Percentiles rank a stretch among this genome's conserved stretches.
Evolutionary conservation across 2,888 invertebrate species (phyloP).

Genomic region (Orthosia incerta): DNA sequence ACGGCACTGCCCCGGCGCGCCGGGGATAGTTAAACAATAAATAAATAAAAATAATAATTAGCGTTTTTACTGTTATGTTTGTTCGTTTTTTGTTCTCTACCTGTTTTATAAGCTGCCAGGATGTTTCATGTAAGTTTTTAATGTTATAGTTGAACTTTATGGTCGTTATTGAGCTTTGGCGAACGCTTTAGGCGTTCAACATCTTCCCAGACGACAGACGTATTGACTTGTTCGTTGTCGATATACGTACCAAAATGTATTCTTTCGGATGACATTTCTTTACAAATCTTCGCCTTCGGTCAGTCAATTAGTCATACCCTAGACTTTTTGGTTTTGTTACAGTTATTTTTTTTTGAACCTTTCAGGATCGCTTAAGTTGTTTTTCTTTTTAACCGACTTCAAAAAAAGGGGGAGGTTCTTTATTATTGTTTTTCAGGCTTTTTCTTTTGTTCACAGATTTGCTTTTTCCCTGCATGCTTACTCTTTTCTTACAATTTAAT

Average conservation of each 20-base stretch:
- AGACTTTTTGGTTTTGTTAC: conserved; percentile 2
- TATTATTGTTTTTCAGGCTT: conserved; percentile 39
- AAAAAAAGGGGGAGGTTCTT: too few relatives aligned
- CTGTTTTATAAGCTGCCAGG: conserved; percentile 77
- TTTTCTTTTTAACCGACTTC: too few relatives aligned
- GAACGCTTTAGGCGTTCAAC: too few relatives aligned
- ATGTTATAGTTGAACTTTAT: not conserved
- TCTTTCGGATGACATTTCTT: too few relatives aligned
- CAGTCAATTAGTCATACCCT: not conserved
- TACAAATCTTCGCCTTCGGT: conserved; percentile 2
- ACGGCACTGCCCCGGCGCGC: conserved; percentile 78
- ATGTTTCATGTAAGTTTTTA: conserved; percentile 78
- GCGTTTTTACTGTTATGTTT: conserved; percentile 62
- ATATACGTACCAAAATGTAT: too few relatives aligned
- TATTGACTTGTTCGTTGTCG: not conserved
- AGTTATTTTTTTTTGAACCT: conserved; percentile 31
- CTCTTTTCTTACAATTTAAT: too few relatives aligned
- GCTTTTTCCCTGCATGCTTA: conserved; percentile 42
- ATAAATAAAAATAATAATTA: conserved; percentile 79
- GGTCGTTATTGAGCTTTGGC: conserved; percentile 16
- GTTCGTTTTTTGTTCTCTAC: conserved; percentile 53
- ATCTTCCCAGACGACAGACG: not conserved
- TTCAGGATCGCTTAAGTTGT: conserved; percentile 36
- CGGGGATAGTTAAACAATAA: conserved; percentile 88
- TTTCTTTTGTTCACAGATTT: conserved; percentile 55